These are phyloP conservation scores for Zonotrichia leucophrys DNA, from an alignment of 2,113 vertebrate species.

Conservation along the genomic window DNA sequence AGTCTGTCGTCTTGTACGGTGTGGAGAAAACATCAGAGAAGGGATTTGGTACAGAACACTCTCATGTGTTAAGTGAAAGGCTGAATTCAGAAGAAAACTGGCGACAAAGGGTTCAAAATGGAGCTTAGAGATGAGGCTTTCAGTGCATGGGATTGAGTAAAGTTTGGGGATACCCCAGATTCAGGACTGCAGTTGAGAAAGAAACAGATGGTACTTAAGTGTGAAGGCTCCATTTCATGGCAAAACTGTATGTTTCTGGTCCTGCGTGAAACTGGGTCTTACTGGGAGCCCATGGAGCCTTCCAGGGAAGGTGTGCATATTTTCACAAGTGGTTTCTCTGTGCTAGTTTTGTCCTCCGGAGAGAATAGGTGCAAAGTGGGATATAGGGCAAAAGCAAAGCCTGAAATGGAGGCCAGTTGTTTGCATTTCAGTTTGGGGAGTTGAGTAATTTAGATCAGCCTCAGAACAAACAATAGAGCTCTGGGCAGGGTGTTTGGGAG, in stretches of 20 bases:
- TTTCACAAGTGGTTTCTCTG: not conserved
- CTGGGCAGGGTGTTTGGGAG: not conserved
- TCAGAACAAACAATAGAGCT: not conserved
- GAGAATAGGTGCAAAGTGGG: not conserved
- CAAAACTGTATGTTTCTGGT: not conserved
- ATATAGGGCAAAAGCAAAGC: conserved; percentile 19
- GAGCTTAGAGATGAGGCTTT: not conserved
- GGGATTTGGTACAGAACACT: not conserved
- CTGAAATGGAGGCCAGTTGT: not conserved
- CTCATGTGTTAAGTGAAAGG: not conserved
- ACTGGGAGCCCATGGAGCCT: not conserved
- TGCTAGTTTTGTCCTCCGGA: conserved; percentile 24
- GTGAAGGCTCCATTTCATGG: not conserved
- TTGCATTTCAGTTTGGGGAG: not conserved
- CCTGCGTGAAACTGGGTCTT: not conserved
- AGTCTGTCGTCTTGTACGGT: not conserved
- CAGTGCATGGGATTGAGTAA: not conserved
- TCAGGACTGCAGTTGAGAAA: not conserved
- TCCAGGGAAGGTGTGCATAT: not conserved
- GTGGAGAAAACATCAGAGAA: not conserved
- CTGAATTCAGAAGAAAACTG: not conserved
- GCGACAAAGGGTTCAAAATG: not conserved
- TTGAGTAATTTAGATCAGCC: not conserved
- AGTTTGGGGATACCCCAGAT: not conserved
- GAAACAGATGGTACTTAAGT: not conserved